Conservation (phyloP, 2,113 vertebrate genomes). For the Eptesicus fuscus region DNA sequence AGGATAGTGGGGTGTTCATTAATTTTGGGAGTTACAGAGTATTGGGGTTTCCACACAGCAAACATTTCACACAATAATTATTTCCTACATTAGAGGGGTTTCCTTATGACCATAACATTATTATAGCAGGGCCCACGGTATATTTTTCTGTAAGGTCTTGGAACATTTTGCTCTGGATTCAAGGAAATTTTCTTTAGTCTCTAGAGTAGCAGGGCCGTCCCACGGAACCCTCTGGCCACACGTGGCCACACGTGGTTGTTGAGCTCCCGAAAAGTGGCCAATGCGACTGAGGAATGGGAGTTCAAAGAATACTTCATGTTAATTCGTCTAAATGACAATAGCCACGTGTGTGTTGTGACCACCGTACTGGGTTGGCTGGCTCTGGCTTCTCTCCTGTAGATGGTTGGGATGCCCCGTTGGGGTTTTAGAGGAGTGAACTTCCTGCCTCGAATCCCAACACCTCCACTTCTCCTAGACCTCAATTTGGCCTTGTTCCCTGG, state of each 20-base stretch:
- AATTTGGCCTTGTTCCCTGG: rapidly evolving
- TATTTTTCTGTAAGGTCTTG: neutral
- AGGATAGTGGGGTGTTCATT: no score
- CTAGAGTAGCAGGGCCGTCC: rapidly evolving
- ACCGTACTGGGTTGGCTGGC: rapidly evolving
- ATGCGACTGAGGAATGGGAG: rapidly evolving
- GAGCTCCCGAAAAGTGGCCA: neutral
- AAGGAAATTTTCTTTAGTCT: neutral
- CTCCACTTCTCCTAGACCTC: neutral
- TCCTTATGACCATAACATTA: no score
- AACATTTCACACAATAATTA: no score
- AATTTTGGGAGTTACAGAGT: no score
- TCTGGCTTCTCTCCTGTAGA: neutral
- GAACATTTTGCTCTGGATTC: neutral
- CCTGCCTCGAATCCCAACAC: neutral
- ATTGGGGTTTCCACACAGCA: no score
- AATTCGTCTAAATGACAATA: neutral
- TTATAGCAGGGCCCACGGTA: no score
- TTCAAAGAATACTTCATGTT: neutral
- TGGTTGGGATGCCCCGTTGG: neutral
- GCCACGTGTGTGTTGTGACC: neutral
- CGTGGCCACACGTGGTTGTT: rapidly evolving
- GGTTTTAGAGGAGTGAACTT: no score
- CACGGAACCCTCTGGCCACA: rapidly evolving
- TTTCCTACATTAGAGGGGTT: no score